Conservation (phyloP, 2,113 vertebrate genomes). For the Cariama cristata region DNA sequence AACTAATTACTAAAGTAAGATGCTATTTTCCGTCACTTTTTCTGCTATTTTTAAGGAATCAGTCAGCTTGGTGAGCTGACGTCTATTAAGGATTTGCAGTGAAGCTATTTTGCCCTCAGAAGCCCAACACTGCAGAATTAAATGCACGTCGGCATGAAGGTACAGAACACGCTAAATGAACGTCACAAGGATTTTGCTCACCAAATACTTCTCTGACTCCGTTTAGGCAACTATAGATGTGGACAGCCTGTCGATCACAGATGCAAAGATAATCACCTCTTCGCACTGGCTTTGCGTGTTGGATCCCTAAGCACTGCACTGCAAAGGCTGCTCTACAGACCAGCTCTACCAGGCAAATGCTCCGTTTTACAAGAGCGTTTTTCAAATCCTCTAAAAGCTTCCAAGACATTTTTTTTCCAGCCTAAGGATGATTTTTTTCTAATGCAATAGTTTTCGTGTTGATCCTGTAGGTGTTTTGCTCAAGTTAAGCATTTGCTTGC, state of each 20-base stretch:
- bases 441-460: background rate
- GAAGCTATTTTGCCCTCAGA: background rate
- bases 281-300: background rate
- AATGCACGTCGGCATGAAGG: background rate
- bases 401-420: background rate
- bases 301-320: background rate
- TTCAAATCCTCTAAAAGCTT: background rate
- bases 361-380: background rate
- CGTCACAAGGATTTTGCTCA: background rate
- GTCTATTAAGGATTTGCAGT: background rate
- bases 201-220: background rate
- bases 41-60: slow-evolving; percentile 26
- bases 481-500: background rate
- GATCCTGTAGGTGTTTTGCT: background rate
- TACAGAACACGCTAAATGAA: background rate
- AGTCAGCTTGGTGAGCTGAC: background rate
- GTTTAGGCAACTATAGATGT: background rate
- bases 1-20: slow-evolving; percentile 34
- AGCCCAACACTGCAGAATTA: background rate
- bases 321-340: background rate
- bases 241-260: background rate
- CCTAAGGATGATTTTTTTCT: background rate
- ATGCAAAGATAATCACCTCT: background rate
- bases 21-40: background rate
- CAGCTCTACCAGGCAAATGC: background rate